A percentile compares a stretch with the other conserved stretches of the same genome.
Conservation (phyloP, 2,888 invertebrate genomes). For the Brenthis hecate region DNA sequence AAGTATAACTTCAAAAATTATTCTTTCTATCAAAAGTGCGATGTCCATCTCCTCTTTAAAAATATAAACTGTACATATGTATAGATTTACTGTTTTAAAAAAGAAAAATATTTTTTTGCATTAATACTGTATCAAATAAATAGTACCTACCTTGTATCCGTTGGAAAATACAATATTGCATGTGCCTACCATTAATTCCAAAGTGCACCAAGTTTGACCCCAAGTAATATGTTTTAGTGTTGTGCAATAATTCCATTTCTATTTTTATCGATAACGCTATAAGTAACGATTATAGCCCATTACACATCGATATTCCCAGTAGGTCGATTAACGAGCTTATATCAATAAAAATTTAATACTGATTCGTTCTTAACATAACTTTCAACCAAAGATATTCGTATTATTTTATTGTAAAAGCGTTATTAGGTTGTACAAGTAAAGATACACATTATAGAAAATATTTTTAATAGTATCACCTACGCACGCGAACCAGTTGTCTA, state of each 20-base stretch:
- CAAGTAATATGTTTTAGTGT: conserved; percentile 42
- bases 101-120: no score
- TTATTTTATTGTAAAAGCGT: no score
- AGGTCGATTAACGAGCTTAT: conserved; percentile 53
- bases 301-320: conserved; percentile 55
- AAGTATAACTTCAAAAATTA: no score
- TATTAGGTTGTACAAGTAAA: no score
- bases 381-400: conserved; percentile 16
- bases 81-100: no score
- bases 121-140: neutral
- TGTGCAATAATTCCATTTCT: conserved; percentile 58
- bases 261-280: conserved; percentile 64
- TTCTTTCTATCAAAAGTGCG: no score
- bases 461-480: no score
- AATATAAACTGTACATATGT: no score
- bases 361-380: conserved; percentile 35
- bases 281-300: conserved; percentile 62
- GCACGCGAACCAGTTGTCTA: no score
- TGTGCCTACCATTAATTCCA: neutral
- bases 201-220: conserved; percentile 23
- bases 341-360: conserved; percentile 35
- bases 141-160: neutral
- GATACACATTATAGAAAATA: no score
- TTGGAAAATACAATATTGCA: neutral
- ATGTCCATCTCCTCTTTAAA: no score